Evolutionary conservation across 2,888 invertebrate species (phyloP).

Genomic region (Drosophila diplacantha): DNA sequence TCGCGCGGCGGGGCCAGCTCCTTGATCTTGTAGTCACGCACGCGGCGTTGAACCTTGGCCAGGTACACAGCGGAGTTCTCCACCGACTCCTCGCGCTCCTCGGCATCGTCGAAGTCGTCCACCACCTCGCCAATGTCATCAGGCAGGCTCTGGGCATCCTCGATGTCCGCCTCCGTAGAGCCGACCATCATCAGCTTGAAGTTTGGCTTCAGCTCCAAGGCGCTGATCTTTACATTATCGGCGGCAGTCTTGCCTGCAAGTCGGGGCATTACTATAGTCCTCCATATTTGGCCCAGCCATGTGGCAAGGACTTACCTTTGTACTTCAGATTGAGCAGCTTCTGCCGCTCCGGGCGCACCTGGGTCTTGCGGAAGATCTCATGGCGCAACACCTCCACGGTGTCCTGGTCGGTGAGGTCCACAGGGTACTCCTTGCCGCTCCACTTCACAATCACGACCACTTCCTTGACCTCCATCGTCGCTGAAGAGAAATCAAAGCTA

Average conservation of each 20-base stretch:
- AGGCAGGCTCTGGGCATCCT: slow-evolving; percentile 86
- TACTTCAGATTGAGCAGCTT: slow-evolving; percentile 94
- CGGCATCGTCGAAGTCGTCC: slow-evolving; percentile 94
- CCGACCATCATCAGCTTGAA: slow-evolving; percentile 99
- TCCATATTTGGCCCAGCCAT: too few relatives aligned
- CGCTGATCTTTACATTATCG: slow-evolving; percentile 86
- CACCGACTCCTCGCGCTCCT: slow-evolving; percentile 82
- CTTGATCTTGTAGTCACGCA: slow-evolving; percentile 89
- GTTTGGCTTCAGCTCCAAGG: slow-evolving; percentile 89
- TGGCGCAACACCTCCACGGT: slow-evolving; percentile 89
- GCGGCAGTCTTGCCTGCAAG: slow-evolving; percentile 88
- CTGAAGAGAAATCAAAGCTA: not conserved
- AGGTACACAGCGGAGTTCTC: slow-evolving; percentile 82
- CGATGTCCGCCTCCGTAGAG: slow-evolving; percentile 93
- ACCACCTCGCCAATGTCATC: slow-evolving; percentile 90
- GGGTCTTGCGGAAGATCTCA: slow-evolving; percentile 90
- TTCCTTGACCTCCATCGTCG: slow-evolving; percentile 48
- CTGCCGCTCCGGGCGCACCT: slow-evolving; percentile 94
- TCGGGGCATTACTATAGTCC: not conserved
- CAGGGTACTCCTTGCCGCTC: slow-evolving; percentile 93
- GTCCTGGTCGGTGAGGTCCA: slow-evolving; percentile 87
- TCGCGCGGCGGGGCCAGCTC: slow-evolving; percentile 89
- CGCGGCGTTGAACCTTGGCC: slow-evolving; percentile 89
- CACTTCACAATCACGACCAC: slow-evolving; percentile 85
- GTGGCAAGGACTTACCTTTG: slow-evolving; percentile 83